phyloP scores from a whole-genome alignment of 2,888 invertebrate genomes.

The Muschampia plurimacula region DNA sequence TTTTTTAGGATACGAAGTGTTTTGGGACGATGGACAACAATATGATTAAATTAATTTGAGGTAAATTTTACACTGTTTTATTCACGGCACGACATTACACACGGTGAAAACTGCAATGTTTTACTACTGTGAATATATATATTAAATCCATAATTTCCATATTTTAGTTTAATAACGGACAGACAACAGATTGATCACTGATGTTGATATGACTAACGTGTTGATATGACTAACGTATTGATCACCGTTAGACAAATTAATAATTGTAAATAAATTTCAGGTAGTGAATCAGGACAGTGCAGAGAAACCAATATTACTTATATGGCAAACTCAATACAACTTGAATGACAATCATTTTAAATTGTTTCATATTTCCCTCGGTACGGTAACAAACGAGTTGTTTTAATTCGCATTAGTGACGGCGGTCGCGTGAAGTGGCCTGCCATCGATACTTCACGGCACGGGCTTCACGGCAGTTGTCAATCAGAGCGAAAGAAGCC shows the following conservation, averaged over 20 bases:
- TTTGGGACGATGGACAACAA: neutral
- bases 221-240: neutral
- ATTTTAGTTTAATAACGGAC: neutral
- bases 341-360: constrained; percentile 50
- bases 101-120: neutral
- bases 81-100: too few relatives aligned
- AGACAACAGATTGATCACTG: too few relatives aligned
- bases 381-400: constrained; percentile 45
- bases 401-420: constrained; percentile 61
- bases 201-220: too few relatives aligned
- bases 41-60: too few relatives aligned
- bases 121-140: neutral
- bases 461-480: constrained; percentile 77
- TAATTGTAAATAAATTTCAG: neutral
- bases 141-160: neutral
- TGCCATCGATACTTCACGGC: constrained; percentile 73
- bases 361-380: constrained; percentile 58
- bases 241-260: neutral
- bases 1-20: neutral
- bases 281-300: constrained; percentile 5
- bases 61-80: neutral
- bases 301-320: constrained; percentile 16
- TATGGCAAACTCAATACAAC: constrained; percentile 24
- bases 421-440: constrained; percentile 61
- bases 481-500: constrained; percentile 77